Evolutionary conservation across 2,888 invertebrate species (phyloP), one percentile per base, ranked within the genome.

Genomic region (Drosophila hamatofila): DNA sequence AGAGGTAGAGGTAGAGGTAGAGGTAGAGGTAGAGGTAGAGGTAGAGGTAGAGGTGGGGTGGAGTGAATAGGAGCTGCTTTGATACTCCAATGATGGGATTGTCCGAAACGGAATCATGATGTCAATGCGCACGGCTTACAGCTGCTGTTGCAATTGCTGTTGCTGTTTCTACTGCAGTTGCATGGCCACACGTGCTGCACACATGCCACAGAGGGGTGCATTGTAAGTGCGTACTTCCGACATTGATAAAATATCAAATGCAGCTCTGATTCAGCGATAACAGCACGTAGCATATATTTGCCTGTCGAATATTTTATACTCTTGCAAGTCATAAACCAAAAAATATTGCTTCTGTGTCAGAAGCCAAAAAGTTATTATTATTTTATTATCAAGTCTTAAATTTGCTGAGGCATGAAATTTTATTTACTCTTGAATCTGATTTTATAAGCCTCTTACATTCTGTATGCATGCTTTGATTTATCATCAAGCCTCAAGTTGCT

Each of bases 261-360:
- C 66, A 57, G 56, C 65, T 48, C 57, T 66, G 78, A 80, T 70
- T 75, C 51, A 41, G 35, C 55, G 81, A 79, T 81, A 81, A 75
- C 44, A 33, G 41, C 51, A 46, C 35, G 27, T 9, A n/a, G 8
- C 39, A n/a, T 12, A 37, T n/a, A 37, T 46, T 14, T 14, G 18
- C 1, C 44, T 35, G 14, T 4, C 48, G 37, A 58, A 58, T 58
- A 48, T 21, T 12, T 37, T 3, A 58, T 48, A 58, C 58, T 27
- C 58, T 58, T n/a, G 57, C 35, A 18, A 25, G 35, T 44, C n/a
- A 35, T 18, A 46, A 23, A 35, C 25, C 1, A 0, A 1, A 2
- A 27, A 16, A 57, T 33, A 37, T 25, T 35, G 35, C 57, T 18
- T 8, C 57, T 35, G 44, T 33, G 6, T 1, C 33, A 23, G 54